Percentiles rank a stretch among this genome's conserved stretches.
Conservation (phyloP, 2,113 vertebrate genomes). For the Conger conger region DNA sequence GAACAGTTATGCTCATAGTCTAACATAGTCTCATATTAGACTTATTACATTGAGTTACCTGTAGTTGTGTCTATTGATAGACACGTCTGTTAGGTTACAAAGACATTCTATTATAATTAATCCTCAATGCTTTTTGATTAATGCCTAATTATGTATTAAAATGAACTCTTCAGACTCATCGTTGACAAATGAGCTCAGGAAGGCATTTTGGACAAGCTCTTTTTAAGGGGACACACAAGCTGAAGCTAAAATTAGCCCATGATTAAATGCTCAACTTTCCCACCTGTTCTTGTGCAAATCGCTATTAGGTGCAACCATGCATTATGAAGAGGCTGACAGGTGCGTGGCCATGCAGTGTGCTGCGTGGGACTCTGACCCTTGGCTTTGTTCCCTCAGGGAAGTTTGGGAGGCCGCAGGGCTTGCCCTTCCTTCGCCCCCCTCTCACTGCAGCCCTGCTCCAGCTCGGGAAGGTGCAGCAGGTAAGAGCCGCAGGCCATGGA, state of each 20-base stretch:
- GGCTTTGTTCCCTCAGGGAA: constrained; percentile 63
- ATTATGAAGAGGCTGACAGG: constrained; percentile 43
- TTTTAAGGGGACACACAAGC: constrained; percentile 62
- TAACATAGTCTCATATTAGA: not conserved
- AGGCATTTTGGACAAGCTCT: constrained; percentile 46
- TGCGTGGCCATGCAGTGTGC: constrained; percentile 6
- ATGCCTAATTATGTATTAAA: constrained; percentile 76
- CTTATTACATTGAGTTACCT: not conserved
- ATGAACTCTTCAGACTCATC: constrained; percentile 65
- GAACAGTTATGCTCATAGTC: not conserved
- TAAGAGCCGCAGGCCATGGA: constrained; percentile 41
- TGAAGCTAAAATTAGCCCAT: constrained; percentile 72
- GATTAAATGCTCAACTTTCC: constrained; percentile 74
- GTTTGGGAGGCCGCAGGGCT: constrained; percentile 76
- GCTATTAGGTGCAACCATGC: constrained; percentile 55
- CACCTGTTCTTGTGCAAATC: constrained; percentile 61
- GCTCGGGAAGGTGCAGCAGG: constrained; percentile 90
- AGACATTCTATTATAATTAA: not conserved
- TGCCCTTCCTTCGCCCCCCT: constrained; percentile 81
- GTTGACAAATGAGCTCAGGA: constrained; percentile 71
- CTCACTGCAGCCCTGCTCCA: constrained; percentile 83
- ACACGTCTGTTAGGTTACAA: not conserved
- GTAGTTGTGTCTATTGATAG: not conserved
- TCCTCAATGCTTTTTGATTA: constrained; percentile 56
- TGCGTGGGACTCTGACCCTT: not conserved